These are phyloP conservation scores for Polietes domitor DNA, from an alignment of 2,888 invertebrate species.

Conservation along the genomic window DNA sequence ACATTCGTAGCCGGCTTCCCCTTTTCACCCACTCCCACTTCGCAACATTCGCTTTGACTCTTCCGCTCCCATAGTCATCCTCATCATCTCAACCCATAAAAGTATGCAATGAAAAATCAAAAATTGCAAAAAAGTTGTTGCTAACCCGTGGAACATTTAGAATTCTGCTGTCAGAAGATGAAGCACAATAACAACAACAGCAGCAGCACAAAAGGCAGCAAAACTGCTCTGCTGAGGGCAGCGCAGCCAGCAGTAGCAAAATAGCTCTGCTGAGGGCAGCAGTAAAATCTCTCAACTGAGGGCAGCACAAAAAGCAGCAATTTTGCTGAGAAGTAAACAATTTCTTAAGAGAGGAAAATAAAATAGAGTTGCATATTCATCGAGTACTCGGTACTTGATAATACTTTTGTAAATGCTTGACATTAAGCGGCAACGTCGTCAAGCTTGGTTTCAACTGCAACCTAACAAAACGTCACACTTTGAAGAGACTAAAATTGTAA, in stretches of 20 bases:
- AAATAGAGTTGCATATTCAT: too few relatives aligned
- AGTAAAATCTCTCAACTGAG: constrained; percentile 5
- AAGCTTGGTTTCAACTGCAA: too few relatives aligned
- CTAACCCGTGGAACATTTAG: constrained; percentile 75
- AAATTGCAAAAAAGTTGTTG: constrained; percentile 76
- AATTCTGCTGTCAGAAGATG: constrained; percentile 59
- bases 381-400: too few relatives aligned
- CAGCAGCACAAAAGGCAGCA: background rate
- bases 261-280: background rate
- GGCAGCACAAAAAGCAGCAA: too few relatives aligned
- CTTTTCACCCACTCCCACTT: background rate
- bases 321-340: too few relatives aligned
- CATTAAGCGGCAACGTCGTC: too few relatives aligned
- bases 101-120: constrained; percentile 68
- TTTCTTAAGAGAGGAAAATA: too few relatives aligned
- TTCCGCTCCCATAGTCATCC: background rate
- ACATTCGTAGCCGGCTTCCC: constrained; percentile 30
- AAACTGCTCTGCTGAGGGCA: too few relatives aligned
- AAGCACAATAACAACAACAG: constrained; percentile 35
- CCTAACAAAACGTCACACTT: too few relatives aligned
- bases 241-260: constrained; percentile 11
- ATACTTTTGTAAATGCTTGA: too few relatives aligned
- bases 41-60: background rate
- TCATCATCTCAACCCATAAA: constrained; percentile 56
- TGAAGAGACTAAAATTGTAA: too few relatives aligned